These are phyloP conservation scores for Circaetus gallicus DNA, from an alignment of 2,113 vertebrate genomes.

Conservation along the genomic window DNA sequence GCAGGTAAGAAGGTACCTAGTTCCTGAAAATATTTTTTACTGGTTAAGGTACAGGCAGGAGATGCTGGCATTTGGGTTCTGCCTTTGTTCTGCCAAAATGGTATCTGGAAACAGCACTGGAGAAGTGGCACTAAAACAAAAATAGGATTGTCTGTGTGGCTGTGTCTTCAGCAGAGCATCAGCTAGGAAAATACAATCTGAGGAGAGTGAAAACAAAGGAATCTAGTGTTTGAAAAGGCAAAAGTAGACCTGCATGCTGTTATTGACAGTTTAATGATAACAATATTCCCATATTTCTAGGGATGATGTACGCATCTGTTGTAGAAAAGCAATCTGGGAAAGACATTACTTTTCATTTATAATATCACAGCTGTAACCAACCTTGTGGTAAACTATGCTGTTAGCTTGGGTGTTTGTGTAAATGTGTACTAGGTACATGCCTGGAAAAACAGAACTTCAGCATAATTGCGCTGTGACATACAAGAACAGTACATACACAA, in stretches of 20 bases:
- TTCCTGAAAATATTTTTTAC: not conserved
- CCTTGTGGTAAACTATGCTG: not conserved
- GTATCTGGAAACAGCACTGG: not conserved
- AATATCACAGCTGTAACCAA: not conserved
- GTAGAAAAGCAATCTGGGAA: not conserved
- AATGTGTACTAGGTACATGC: not conserved
- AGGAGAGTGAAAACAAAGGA: conserved; percentile 24
- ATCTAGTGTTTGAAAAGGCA: not conserved
- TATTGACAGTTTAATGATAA: not conserved
- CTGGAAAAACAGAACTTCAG: not conserved
- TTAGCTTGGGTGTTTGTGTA: not conserved
- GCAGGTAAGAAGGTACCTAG: not conserved
- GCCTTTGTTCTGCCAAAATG: conserved; percentile 18
- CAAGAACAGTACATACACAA: not conserved
- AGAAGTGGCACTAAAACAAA: not conserved
- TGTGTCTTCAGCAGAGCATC: not conserved
- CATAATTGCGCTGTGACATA: not conserved
- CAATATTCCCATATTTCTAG: not conserved
- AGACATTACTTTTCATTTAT: not conserved
- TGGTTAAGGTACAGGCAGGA: not conserved
- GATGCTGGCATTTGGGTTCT: not conserved
- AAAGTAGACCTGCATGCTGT: not conserved
- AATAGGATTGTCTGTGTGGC: not conserved
- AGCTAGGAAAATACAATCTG: not conserved
- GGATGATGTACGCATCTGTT: not conserved